Base-by-base conservation (phyloP, 2,888 invertebrate genomes). In the Hyposoter dolosus region DNA sequence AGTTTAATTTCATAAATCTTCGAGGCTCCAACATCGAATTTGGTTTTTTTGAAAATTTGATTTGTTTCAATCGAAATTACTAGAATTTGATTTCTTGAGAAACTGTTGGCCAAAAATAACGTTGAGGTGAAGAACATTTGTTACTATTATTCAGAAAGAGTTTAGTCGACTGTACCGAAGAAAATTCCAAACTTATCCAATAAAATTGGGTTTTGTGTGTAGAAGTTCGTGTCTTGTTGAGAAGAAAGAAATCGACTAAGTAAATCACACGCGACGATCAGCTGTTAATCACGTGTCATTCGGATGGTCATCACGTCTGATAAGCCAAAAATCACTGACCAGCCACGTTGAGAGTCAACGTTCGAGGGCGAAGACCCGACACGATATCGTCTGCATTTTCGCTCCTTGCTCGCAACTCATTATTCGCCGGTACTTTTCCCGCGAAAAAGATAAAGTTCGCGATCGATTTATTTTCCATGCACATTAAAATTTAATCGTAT, bases 291-390 rank as follows among this genome's bases (percentile, higher is more conserved):
- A 82, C 85, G 82, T 82, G 82, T 1, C 60, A 45, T 6, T 32
- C n/a, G 40, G 4, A 23, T 43, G 53, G 32, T 32, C 50, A 40
- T 78, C 60, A 68, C 74, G 74, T 53, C 56, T 60, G 85, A 85
- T 85, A 82, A 85, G 79, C 53, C 65, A 47, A 76, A 82, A 85
- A 85, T 76, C 82, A 85, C 17, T 35, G 65, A 28, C 19, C 56
- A 60, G 53, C 45, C 85, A 85, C 85, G 79, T 47, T 79, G 35
- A 35, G 19, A 56, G 56, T 69, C 47, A 66, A 65, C 82, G 82
- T 19, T 15, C 75, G 75, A 75, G 79, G 72, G 81, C 56, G 63
- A 72, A 72, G 72, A 66, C 28, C 66, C 76, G 60, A 43, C 28
- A 40, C 68, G 15, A 56, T 79, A 23, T 77, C 71, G 19, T 50